Conservation (phyloP, 1,140 invertebrate species). For the Portunus trituberculatus region DNA sequence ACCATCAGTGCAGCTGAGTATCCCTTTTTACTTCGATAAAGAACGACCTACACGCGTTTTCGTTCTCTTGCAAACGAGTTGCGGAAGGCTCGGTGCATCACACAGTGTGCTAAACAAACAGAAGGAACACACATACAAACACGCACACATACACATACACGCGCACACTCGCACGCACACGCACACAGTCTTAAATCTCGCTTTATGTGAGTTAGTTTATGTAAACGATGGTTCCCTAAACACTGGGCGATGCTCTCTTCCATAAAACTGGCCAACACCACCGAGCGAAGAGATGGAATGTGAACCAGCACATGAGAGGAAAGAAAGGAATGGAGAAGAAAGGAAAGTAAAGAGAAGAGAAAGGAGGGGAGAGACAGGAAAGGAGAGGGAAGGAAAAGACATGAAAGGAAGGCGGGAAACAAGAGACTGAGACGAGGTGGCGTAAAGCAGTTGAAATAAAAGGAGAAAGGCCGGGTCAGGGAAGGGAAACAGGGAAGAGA, state of each 20-base stretch:
- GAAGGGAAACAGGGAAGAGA: not conserved
- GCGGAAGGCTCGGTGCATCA: too few species aligned
- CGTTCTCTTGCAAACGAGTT: too few species aligned
- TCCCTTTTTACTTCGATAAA: too few species aligned
- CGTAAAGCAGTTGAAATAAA: conserved; percentile 18
- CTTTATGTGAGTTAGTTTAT: not conserved
- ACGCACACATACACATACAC: conserved; percentile 31
- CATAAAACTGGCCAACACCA: not conserved
- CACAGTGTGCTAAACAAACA: too few species aligned
- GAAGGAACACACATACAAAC: too few species aligned
- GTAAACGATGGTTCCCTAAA: not conserved
- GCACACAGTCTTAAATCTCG: not conserved
- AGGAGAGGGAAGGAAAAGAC: conserved; percentile 41
- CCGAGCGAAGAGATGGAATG: not conserved
- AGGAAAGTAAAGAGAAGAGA: not conserved
- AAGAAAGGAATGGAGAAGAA: not conserved
- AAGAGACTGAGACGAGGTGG: not conserved
- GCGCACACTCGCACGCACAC: conserved; percentile 37
- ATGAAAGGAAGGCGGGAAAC: conserved; percentile 51
- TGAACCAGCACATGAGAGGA: not conserved
- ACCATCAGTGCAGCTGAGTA: too few species aligned
- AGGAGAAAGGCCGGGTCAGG: not conserved
- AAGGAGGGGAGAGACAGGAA: not conserved
- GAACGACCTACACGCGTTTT: too few species aligned
- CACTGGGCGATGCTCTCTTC: not conserved